Evolutionary conservation across 1,140 invertebrate genomes (phyloP).

Genomic region (Aradophagus sp.): DNA sequence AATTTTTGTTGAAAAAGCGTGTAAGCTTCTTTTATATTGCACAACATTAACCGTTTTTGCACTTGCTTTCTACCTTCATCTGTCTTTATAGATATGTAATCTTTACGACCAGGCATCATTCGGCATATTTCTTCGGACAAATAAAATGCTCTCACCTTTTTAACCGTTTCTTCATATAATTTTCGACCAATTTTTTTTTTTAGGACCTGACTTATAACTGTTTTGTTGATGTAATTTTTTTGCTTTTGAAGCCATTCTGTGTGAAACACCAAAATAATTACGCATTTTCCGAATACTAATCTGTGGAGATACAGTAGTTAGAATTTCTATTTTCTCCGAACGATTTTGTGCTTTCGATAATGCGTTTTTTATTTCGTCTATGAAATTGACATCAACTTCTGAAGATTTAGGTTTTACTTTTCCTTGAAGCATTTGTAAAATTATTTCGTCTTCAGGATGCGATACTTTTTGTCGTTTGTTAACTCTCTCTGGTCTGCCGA

Average conservation of each 20-base stretch:
- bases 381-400: background rate
- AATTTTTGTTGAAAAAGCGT: slow-evolving; percentile 37
- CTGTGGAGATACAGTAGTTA: slow-evolving; percentile 19
- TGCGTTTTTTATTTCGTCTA: slow-evolving; percentile 10
- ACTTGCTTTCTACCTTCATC: slow-evolving; percentile 23
- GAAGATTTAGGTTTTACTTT: too few species aligned
- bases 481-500: background rate
- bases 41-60: slow-evolving; percentile 55
- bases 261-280: slow-evolving; percentile 5
- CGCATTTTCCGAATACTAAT: slow-evolving; percentile 26
- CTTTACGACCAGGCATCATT: slow-evolving; percentile 52
- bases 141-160: slow-evolving; percentile 53
- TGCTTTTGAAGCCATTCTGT: slow-evolving; percentile 16
- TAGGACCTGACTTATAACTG: slow-evolving; percentile 6
- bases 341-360: slow-evolving; percentile 13
- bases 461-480: background rate
- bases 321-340: slow-evolving; percentile 17
- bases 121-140: slow-evolving; percentile 49
- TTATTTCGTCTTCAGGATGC: too few species aligned
- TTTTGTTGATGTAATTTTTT: slow-evolving; percentile 16
- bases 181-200: slow-evolving; percentile 11
- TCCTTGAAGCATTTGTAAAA: too few species aligned
- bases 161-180: background rate
- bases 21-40: slow-evolving; percentile 54
- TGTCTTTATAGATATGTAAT: slow-evolving; percentile 43